Evolutionary conservation across 2,797 vertebrate species (phyloP).

Genomic region (Falco columbarius): DNA sequence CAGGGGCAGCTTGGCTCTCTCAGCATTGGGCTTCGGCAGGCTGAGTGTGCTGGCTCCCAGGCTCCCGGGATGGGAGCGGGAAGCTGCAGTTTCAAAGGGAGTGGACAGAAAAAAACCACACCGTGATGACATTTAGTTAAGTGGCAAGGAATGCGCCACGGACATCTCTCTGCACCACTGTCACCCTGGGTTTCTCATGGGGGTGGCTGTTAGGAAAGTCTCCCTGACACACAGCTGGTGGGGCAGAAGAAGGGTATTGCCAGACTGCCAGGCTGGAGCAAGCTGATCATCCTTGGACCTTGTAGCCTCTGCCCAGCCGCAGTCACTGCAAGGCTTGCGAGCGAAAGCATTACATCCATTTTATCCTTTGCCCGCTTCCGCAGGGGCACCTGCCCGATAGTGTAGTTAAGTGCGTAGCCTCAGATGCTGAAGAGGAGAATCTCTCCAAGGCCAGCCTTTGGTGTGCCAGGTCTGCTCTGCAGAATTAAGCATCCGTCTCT

Average conservation of each 20-base stretch:
- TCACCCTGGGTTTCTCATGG: background rate
- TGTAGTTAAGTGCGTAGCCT: background rate
- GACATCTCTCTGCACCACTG: background rate
- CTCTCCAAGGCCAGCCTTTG: background rate
- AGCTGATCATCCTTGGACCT: background rate
- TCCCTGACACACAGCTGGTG: background rate
- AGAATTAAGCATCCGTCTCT: background rate
- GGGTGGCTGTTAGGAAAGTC: background rate
- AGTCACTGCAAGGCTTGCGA: background rate
- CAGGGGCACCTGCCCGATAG: background rate
- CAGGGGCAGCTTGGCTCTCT: background rate
- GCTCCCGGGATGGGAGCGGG: background rate
- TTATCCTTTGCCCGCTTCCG: background rate
- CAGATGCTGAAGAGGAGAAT: background rate
- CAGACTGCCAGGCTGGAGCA: background rate
- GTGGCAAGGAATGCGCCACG: background rate
- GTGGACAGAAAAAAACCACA: background rate
- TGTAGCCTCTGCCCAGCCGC: background rate
- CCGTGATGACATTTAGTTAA: background rate
- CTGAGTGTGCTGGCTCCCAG: background rate
- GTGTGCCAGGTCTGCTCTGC: background rate
- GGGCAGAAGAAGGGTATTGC: background rate
- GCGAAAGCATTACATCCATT: background rate
- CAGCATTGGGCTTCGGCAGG: fast-evolving
- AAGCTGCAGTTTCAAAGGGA: background rate